Conservation (phyloP, 2,797 vertebrate genomes). For the Moxostoma hubbsi region DNA sequence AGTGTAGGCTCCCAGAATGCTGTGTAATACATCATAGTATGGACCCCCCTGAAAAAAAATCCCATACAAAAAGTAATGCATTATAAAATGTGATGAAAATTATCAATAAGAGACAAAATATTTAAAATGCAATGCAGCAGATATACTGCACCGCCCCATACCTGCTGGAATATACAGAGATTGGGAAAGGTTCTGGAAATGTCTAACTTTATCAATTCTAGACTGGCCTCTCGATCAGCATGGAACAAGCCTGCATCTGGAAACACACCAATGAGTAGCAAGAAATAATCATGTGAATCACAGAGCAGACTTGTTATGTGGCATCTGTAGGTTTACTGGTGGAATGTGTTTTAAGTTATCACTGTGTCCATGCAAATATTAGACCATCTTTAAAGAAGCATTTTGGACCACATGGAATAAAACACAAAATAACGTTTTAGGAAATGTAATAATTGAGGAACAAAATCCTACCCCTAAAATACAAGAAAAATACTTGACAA, state of each 20-base stretch:
- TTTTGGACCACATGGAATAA: no score
- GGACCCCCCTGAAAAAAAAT: constrained; percentile 85
- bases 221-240: constrained; percentile 90
- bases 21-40: constrained; percentile 93
- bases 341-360: no score
- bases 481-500: not conserved
- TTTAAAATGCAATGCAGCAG: not conserved
- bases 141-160: constrained; percentile 60
- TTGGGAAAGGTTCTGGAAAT: constrained; percentile 95
- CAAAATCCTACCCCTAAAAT: not conserved
- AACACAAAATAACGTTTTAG: no score
- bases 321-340: no score
- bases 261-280: not conserved
- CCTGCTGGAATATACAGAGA: constrained; percentile 95
- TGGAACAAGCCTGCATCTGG: constrained; percentile 82
- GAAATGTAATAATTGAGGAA: no score
- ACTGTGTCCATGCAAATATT: no score
- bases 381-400: no score
- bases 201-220: constrained; percentile 96
- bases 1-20: constrained; percentile 95
- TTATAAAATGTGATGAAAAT: not conserved
- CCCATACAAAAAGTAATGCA: constrained; percentile 1
- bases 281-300: no score
- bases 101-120: not conserved
- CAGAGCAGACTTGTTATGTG: no score